Evolutionary conservation across 1,140 invertebrate genomes (phyloP).

Genomic region (Drosophila elegans): DNA sequence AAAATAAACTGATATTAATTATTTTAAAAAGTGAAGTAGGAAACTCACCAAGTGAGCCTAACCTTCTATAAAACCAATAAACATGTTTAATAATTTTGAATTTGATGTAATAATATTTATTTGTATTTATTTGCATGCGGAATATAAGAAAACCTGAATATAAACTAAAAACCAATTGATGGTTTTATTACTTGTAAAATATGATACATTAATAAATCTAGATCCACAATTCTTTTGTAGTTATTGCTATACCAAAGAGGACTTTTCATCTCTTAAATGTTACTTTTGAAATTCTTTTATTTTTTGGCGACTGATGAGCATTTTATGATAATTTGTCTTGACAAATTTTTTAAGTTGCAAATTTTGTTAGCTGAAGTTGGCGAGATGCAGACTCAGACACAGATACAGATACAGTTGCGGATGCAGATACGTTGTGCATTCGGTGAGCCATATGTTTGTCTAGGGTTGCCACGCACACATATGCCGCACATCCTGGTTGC

Average conservation of each 20-base stretch:
- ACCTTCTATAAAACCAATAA: too few species aligned
- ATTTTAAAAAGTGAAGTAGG: too few species aligned
- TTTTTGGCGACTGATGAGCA: slow-evolving; percentile 47
- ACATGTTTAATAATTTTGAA: not conserved
- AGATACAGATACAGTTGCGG: slow-evolving; percentile 15
- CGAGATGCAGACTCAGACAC: slow-evolving; percentile 3
- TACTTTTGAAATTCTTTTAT: slow-evolving; percentile 11
- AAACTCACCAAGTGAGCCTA: too few species aligned
- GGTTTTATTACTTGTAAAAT: too few species aligned
- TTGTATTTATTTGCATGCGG: too few species aligned
- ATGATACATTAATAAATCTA: too few species aligned
- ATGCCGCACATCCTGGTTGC: slow-evolving; percentile 13
- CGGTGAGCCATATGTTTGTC: slow-evolving; percentile 65
- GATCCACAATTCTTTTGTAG: not conserved
- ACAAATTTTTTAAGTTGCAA: slow-evolving; percentile 72
- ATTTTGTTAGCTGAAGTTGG: slow-evolving; percentile 41
- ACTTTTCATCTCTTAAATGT: slow-evolving; percentile 16
- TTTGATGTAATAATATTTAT: not conserved
- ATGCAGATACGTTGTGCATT: slow-evolving; percentile 53
- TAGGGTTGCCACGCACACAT: slow-evolving; percentile 47
- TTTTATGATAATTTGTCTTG: slow-evolving; percentile 81
- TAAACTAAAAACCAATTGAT: too few species aligned
- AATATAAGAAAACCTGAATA: too few species aligned
- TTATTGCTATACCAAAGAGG: not conserved
- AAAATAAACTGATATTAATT: too few species aligned